Conservation (phyloP, 2,888 invertebrate species). For the Papilio gigon region DNA sequence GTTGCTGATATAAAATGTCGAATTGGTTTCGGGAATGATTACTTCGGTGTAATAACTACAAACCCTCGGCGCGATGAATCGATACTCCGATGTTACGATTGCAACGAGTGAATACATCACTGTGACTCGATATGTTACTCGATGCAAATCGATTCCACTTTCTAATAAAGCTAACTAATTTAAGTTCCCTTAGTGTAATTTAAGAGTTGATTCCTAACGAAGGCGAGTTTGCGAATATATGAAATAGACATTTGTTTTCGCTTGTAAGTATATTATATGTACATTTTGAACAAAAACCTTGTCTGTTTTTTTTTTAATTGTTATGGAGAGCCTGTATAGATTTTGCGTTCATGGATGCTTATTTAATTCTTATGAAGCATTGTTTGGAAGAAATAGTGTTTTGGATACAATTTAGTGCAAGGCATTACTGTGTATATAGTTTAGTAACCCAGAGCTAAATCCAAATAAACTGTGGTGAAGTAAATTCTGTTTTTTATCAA, state of each 20-base stretch:
- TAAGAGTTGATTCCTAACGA: constrained; percentile 48
- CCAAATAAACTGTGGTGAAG: constrained; percentile 74
- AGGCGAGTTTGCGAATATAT: constrained; percentile 56
- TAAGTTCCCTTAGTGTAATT: constrained; percentile 60
- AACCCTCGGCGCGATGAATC: constrained; percentile 2
- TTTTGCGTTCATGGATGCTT: constrained; percentile 66
- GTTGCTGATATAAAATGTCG: constrained; percentile 17
- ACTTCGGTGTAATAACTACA: neutral
- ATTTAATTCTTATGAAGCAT: constrained; percentile 55
- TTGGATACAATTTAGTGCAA: constrained; percentile 57
- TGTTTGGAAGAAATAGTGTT: constrained; percentile 51
- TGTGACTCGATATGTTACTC: constrained; percentile 22
- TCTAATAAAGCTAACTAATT: constrained; percentile 44
- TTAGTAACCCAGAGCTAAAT: constrained; percentile 78
- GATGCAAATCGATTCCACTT: constrained; percentile 40
- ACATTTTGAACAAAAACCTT: constrained; percentile 74
- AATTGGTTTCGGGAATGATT: constrained; percentile 23
- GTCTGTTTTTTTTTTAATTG: constrained; percentile 62
- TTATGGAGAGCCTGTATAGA: constrained; percentile 66
- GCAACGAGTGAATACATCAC: neutral
- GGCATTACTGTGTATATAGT: constrained; percentile 75
- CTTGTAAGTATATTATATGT: constrained; percentile 78
- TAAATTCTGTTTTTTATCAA: constrained; percentile 59
- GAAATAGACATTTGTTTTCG: constrained; percentile 63
- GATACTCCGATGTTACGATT: constrained; percentile 9